Conservation (phyloP, 2,888 invertebrate genomes). For the Saturnia pavonia region DNA sequence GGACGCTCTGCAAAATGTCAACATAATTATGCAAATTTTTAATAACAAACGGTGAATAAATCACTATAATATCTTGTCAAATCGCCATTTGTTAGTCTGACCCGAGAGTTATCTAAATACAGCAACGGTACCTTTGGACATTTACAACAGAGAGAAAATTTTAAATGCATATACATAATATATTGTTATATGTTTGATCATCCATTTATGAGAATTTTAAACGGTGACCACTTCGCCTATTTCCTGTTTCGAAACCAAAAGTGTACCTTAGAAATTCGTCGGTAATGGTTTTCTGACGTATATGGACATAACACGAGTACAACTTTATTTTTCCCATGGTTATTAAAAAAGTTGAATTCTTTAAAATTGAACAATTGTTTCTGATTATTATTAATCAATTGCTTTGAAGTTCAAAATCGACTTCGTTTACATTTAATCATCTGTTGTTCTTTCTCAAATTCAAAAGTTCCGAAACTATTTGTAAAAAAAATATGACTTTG, state of each 20-base stretch:
- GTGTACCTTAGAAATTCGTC: slow-evolving; percentile 3
- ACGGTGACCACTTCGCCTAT: background rate
- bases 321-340: slow-evolving; percentile 1
- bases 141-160: background rate
- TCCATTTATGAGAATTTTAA: slow-evolving; percentile 2
- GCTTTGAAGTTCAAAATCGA: background rate
- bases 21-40: background rate
- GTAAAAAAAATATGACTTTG: too few relatives aligned
- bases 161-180: background rate
- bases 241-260: slow-evolving; percentile 11
- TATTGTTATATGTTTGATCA: slow-evolving; percentile 3
- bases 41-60: background rate
- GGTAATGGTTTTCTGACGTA: slow-evolving; percentile 1
- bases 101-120: slow-evolving; percentile 2
- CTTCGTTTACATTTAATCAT: too few relatives aligned
- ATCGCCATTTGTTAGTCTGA: background rate
- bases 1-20: background rate
- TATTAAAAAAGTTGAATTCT: background rate
- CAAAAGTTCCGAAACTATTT: too few relatives aligned
- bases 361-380: background rate
- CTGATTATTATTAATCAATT: background rate
- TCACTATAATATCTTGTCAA: background rate
- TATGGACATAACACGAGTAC: background rate
- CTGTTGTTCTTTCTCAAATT: too few relatives aligned
- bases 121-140: background rate